Evolutionary conservation across 2,113 vertebrate genomes (phyloP).

Genomic region (Maccullochella peelii): DNA sequence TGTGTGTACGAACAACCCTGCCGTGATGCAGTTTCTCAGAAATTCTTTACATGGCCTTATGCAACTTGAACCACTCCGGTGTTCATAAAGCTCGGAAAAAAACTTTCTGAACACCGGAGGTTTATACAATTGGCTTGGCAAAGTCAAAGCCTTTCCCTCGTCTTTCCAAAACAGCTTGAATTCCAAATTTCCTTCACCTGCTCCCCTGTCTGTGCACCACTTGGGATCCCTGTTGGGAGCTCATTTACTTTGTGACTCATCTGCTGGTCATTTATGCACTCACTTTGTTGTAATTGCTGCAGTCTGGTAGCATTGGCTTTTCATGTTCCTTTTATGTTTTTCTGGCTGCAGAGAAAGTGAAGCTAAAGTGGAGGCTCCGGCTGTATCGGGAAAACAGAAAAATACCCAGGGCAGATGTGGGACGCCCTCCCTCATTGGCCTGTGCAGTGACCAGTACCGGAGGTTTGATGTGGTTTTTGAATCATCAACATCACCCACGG

Average conservation of each 20-base stretch:
- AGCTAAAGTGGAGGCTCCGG: conserved; percentile 34
- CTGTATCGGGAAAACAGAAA: conserved; percentile 51
- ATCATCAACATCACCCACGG: conserved; percentile 49
- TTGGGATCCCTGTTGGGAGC: conserved; percentile 32
- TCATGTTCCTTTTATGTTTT: conserved; percentile 79
- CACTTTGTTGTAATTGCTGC: conserved; percentile 75
- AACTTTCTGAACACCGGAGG: neutral
- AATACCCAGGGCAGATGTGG: conserved; percentile 56
- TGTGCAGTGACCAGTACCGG: conserved; percentile 44
- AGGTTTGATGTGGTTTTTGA: conserved; percentile 66
- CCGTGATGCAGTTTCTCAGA: neutral
- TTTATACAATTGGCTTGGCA: conserved; percentile 13
- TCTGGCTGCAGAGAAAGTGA: conserved; percentile 74
- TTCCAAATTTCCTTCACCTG: conserved; percentile 69
- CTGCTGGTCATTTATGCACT: conserved; percentile 74
- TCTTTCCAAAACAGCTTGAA: conserved; percentile 47
- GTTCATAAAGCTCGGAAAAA: neutral
- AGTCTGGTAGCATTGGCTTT: conserved; percentile 75
- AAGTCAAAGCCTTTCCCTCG: conserved; percentile 14
- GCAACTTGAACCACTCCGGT: conserved; percentile 4
- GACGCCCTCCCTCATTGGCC: conserved; percentile 3
- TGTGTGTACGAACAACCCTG: neutral
- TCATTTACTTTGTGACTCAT: conserved; percentile 76
- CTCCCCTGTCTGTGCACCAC: conserved; percentile 27
- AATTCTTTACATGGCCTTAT: neutral